These are phyloP conservation scores for Danio albolineatus DNA, from an alignment of 2,797 vertebrate genomes.

Conservation along the genomic window DNA sequence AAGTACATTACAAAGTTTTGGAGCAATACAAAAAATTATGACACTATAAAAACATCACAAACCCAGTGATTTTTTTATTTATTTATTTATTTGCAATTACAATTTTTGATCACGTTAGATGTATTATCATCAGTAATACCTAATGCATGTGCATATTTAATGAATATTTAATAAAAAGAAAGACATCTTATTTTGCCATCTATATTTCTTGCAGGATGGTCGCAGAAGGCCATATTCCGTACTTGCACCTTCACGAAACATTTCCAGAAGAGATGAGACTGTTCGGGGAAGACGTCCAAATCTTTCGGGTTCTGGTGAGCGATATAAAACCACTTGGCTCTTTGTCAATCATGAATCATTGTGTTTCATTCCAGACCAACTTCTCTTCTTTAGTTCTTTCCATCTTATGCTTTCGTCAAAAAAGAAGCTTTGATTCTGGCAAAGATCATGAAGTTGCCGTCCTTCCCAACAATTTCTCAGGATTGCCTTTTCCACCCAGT, in stretches of 20 bases:
- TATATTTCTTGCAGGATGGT: constrained; percentile 71
- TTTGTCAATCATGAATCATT: neutral
- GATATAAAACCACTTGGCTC: neutral
- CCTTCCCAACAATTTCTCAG: constrained; percentile 85
- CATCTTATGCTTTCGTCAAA: constrained; percentile 78
- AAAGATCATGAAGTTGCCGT: constrained; percentile 81
- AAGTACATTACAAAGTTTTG: no score
- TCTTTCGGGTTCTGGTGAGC: constrained; percentile 75
- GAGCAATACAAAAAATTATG: no score
- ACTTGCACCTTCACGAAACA: constrained; percentile 66
- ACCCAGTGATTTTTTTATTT: no score
- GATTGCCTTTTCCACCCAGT: constrained; percentile 87
- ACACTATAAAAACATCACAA: no score
- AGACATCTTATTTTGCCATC: neutral
- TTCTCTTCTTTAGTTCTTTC: constrained; percentile 79
- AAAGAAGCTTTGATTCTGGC: constrained; percentile 75
- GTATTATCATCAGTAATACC: neutral
- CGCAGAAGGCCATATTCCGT: constrained; percentile 71
- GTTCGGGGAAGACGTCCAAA: constrained; percentile 59
- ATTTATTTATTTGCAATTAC: no score
- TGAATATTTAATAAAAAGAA: neutral
- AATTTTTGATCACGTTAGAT: neutral
- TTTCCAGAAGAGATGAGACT: constrained; percentile 77
- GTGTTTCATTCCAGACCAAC: neutral
- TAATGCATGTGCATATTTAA: neutral